Percentiles rank a stretch among this genome's conserved stretches.
Conservation (phyloP, 1,140 invertebrate species). For the Hyles vespertilio region DNA sequence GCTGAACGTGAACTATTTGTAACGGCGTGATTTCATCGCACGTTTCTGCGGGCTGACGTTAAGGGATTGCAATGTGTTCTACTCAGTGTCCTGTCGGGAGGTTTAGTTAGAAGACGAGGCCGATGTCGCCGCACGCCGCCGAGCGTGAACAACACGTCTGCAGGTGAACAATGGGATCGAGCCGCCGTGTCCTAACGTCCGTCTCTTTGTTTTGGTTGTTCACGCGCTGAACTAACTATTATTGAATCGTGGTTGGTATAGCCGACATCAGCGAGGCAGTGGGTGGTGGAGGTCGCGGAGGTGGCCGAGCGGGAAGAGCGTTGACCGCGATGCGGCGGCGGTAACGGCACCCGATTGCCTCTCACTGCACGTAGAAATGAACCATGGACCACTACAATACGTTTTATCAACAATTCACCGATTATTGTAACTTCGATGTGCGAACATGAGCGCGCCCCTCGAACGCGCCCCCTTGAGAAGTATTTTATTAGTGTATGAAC, state of each 20-base stretch:
- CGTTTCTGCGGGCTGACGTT: constrained; percentile 7
- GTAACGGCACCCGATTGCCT: constrained; percentile 45
- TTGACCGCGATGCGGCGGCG: constrained; percentile 48
- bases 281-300: constrained; percentile 30
- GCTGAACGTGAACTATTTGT: background rate
- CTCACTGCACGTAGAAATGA: background rate
- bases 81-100: constrained; percentile 9
- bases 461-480: no score
- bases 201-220: no score
- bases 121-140: constrained; percentile 12
- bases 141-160: constrained; percentile 32
- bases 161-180: constrained; percentile 25
- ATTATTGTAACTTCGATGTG: no score
- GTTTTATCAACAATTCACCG: no score
- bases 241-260: no score
- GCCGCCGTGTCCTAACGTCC: no score
- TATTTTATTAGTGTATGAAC: background rate
- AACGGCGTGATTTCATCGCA: constrained; percentile 23
- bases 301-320: constrained; percentile 59
- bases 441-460: no score
- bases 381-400: background rate
- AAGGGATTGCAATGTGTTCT: no score
- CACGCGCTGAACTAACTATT: no score
- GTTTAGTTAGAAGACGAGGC: background rate
- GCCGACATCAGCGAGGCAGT: constrained; percentile 5